Conservation (phyloP, 2,113 vertebrate genomes). For the Micronycteris hirsuta region DNA sequence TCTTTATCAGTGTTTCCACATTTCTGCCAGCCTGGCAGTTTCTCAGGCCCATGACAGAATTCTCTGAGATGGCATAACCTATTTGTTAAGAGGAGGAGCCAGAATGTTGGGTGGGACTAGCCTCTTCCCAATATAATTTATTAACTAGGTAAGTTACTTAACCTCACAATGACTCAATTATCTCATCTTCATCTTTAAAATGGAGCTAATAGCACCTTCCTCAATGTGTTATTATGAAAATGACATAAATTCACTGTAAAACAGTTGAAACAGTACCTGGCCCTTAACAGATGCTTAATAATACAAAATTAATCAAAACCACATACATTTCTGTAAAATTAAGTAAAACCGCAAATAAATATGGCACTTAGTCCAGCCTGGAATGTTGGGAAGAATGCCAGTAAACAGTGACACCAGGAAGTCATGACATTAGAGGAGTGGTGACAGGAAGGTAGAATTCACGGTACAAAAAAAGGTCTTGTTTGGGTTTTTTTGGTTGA, state of each 20-base stretch:
- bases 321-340: not conserved
- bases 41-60: not conserved
- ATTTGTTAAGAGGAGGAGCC: not conserved
- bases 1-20: not conserved
- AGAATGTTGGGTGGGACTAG: not conserved
- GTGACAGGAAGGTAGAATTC: not conserved
- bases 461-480: too few relatives aligned
- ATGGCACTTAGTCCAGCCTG: not conserved
- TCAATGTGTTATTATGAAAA: not conserved
- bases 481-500: not conserved
- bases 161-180: not conserved
- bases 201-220: not conserved
- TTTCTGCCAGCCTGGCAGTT: not conserved
- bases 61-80: not conserved
- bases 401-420: not conserved
- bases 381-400: not conserved
- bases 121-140: not conserved
- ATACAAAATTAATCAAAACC: not conserved
- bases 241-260: not conserved
- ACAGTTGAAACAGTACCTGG: not conserved
- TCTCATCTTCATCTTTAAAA: not conserved
- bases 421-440: not conserved
- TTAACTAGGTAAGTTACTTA: not conserved
- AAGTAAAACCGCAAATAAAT: not conserved
- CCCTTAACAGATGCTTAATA: not conserved